Base-by-base conservation (phyloP, 1,140 invertebrate genomes). In the Ips typographus region DNA sequence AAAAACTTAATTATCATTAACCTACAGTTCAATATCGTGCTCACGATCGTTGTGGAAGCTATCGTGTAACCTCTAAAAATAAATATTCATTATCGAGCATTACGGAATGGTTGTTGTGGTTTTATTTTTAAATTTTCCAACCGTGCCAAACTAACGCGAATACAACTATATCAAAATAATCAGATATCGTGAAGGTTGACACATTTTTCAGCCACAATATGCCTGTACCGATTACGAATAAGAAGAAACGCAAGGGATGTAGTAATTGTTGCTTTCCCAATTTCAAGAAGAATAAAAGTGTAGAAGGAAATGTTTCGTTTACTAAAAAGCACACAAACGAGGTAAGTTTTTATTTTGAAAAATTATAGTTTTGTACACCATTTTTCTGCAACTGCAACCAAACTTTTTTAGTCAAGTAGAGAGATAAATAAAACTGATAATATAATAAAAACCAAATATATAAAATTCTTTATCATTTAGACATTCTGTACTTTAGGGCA, bases 61-160 rank as follows among this genome's bases (percentile, higher is more conserved):
- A 22, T 22, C 22, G 22, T 55, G 52, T 55, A 55, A 55, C 37
- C 52, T 55, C 52, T 55, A 55, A 22, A 55, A 55, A 55, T 55
- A 55, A 55, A 37, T 6, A 36, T 55, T 2, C 52, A 55, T 55
- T 37, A 38, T 36, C 52, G 37, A 55, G 44, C 22, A 8, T 6
- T 22, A 49, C 22, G 44, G 7, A 49, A 22, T 49, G 44, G 7
- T 49, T 49, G 7, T 22, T 22, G 22, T 22, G 22, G 22, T 22
- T 22, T 2, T 49, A 49, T 49, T 49, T 49, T 49, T 49, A 49
- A 49, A 49, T 6, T 49, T 22, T 22, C 22, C 22, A 22, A 22
- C 22, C 22, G 22, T 22, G 22, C 22, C 22, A 22, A 22, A 22
- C 22, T 22, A 22, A 22, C 22, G 22, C 22, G 22, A 22, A 22